Percentiles rank a stretch among this genome's conserved stretches.
Evolutionary conservation across 2,113 vertebrate species (phyloP).

Genomic region (Turdus rufiventris): DNA sequence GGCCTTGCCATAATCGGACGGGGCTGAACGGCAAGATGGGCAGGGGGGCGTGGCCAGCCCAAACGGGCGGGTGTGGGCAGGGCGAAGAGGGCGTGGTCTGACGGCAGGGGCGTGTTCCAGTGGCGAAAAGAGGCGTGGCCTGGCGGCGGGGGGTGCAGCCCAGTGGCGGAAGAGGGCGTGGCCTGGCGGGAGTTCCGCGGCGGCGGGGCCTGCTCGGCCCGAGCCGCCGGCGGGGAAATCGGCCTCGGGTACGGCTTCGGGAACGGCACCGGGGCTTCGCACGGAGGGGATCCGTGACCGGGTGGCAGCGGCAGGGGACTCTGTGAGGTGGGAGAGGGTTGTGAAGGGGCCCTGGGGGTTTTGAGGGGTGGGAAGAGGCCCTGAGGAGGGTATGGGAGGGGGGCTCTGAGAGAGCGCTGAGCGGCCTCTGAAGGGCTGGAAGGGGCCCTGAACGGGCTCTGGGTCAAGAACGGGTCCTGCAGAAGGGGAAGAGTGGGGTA

Average conservation of each 20-base stretch:
- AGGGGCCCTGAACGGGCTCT: not conserved
- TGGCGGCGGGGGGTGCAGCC: not conserved
- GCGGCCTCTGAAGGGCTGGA: not conserved
- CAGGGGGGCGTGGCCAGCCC: not conserved
- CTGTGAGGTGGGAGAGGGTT: no score
- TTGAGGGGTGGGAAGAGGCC: not conserved
- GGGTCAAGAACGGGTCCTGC: not conserved
- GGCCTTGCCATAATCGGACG: not conserved
- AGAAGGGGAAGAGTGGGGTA: not conserved
- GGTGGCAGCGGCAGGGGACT: not conserved
- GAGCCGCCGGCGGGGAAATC: not conserved
- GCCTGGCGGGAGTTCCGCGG: not conserved
- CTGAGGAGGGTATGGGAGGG: no score
- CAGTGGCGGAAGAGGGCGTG: not conserved
- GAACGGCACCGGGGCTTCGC: not conserved
- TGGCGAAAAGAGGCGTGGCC: not conserved
- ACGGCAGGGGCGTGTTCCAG: no score
- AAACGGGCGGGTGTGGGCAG: no score
- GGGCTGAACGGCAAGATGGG: rapidly evolving
- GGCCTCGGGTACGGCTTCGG: not conserved
- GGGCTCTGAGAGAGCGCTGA: not conserved
- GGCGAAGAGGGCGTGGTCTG: not conserved
- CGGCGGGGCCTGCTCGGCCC: not conserved
- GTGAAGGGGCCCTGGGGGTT: no score
- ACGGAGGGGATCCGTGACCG: not conserved